Base-by-base conservation (phyloP, 2,888 invertebrate genomes). In the Lottia scabra region DNA sequence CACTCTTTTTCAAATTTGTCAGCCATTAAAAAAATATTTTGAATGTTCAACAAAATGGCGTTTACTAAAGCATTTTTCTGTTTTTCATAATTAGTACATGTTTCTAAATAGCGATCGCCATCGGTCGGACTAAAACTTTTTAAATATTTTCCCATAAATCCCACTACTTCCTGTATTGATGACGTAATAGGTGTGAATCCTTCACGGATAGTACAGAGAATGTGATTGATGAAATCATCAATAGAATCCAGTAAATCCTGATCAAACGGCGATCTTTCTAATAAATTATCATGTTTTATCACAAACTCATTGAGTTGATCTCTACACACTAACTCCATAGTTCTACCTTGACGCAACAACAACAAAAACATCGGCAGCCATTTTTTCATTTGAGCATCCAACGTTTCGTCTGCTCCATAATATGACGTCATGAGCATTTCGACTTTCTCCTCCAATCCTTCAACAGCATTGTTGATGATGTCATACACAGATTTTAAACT, bases 81-180 rank as follows among this genome's bases (percentile, higher is more conserved):
- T 69, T 80, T 80, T 72, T 86, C 84, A 73, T 86, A 86, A 69
- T 84, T 85, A 6, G 81, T 78, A 12, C 84, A 84, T 6, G 85
- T 85, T 73, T 85, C 85, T 69, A 85, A 70, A 74, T 84, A 85
- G 2, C 72, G 16, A 68, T 86, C 85, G 0, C 81, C 83, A 10
- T 82, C 81, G 0, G 74, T 46, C 13, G 75, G 68, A 30, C 79
- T 81, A 74, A 85, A 87, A 72, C 84, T 85, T 64, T 80, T 75
- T 72, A 85, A 84, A 70, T 87, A 87, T 72, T 82, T 84, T 44
- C 74, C 74, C 79, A 85, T 81, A 69, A 80, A 85, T 19, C 77
- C 79, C 65, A 73, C 66, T 3, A 87, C 69, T 30, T 74, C 70
- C 69, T 80, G 75, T n/a, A 85, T 72, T 12, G 56, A 56, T 56